phyloP scores from a whole-genome alignment of 2,113 vertebrate species.

The Strix aluco region DNA sequence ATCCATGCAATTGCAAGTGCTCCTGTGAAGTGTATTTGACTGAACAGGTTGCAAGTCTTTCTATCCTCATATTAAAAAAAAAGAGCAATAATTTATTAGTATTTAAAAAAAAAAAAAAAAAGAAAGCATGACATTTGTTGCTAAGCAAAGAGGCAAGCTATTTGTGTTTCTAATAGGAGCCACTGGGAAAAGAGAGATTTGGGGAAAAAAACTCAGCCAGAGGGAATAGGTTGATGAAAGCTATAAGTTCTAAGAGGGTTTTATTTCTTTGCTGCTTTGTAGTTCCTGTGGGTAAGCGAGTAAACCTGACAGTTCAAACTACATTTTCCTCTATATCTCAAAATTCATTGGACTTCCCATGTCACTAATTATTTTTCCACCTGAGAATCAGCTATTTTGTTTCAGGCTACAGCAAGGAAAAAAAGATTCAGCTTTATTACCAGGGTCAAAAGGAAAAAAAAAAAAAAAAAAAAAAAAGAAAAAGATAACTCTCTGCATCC shows the following conservation, averaged over 20 bases:
- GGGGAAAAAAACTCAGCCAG: background rate
- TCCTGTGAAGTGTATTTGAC: background rate
- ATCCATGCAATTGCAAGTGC: background rate
- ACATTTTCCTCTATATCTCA: constrained; percentile 55
- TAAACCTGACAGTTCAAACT: constrained; percentile 64
- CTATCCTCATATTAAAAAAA: background rate
- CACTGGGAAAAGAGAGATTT: constrained; percentile 25
- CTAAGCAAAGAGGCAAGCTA: constrained; percentile 7
- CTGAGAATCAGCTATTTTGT: constrained; percentile 51
- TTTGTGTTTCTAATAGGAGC: constrained; percentile 49
- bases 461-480: no score
- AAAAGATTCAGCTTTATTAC: background rate
- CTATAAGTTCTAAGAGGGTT: constrained; percentile 8
- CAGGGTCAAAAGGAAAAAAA: background rate
- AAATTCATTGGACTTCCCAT: constrained; percentile 40
- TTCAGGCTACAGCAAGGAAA: constrained; percentile 27
- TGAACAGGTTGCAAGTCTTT: background rate
- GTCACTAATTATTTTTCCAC: constrained; percentile 68
- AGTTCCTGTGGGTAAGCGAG: constrained; percentile 53
- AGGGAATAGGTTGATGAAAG: constrained; percentile 53
- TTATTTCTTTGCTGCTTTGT: constrained; percentile 59
- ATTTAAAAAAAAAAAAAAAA: background rate
- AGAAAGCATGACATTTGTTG: background rate
- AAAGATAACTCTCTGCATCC: background rate
- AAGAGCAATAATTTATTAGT: background rate